Conservation (phyloP, 2,888 invertebrate genomes). For the Epirrhoe alternata region DNA sequence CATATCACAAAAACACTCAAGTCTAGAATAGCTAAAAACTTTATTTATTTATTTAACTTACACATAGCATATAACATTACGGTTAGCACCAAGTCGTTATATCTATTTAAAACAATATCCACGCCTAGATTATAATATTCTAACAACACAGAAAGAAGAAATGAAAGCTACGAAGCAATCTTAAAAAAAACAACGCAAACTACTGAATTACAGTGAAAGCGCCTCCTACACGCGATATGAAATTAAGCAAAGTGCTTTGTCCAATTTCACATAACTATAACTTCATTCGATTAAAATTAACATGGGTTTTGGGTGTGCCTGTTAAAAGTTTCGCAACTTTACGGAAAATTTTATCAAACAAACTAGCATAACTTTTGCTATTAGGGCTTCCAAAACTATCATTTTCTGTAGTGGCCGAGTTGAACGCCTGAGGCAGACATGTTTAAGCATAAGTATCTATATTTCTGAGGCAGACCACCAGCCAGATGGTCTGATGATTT, state of each 20-base stretch:
- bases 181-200: constrained; percentile 29
- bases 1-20: not conserved
- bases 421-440: not conserved
- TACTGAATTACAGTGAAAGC: constrained; percentile 43
- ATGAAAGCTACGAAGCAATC: constrained; percentile 22
- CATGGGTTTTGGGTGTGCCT: constrained; percentile 31
- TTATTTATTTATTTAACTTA: too few relatives aligned
- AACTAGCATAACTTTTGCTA: constrained; percentile 7
- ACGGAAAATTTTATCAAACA: constrained; percentile 9
- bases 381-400: constrained; percentile 4
- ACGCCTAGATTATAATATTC: not conserved
- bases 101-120: too few relatives aligned
- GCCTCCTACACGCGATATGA: constrained; percentile 43
- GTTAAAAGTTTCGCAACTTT: constrained; percentile 23
- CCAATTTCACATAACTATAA: constrained; percentile 40
- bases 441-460: not conserved
- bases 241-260: constrained; percentile 45
- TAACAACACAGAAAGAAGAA: not conserved
- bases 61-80: too few relatives aligned
- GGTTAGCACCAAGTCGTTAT: too few relatives aligned
- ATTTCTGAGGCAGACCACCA: too few relatives aligned
- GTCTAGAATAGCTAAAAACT: not conserved
- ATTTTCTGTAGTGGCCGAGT: not conserved
- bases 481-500: too few relatives aligned
- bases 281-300: constrained; percentile 38